Evolutionary conservation across 2,797 vertebrate species (phyloP).

Genomic region (Sebastes kiyomatsui): DNA sequence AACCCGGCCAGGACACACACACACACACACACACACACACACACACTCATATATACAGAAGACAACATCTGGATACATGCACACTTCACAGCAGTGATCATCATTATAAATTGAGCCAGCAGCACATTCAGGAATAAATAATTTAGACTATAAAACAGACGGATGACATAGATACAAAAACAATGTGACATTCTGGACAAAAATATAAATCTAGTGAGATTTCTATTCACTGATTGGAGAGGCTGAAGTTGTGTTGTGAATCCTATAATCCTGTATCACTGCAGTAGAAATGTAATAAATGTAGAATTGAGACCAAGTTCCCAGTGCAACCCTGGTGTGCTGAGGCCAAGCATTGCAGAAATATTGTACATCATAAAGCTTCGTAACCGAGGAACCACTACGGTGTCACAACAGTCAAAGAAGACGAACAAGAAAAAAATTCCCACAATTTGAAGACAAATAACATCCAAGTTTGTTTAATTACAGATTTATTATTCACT

Average conservation of each 20-base stretch:
- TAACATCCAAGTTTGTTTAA: fast-evolving
- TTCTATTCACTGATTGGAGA: background rate
- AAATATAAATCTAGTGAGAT: background rate
- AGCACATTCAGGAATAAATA: background rate
- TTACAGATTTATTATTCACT: background rate
- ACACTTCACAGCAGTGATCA: conserved; percentile 20
- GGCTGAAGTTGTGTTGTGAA: background rate
- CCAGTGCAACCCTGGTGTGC: background rate
- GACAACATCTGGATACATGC: conserved; percentile 11
- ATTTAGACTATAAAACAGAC: background rate
- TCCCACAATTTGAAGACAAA: background rate
- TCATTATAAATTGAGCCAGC: conserved; percentile 18
- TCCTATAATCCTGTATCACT: background rate
- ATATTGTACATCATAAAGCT: background rate
- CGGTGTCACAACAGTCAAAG: background rate
- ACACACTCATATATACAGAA: background rate
- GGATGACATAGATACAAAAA: conserved; percentile 4
- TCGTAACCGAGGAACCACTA: background rate
- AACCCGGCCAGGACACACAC: background rate
- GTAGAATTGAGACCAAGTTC: background rate
- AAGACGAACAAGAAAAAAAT: background rate
- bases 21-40: background rate
- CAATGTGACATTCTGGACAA: background rate
- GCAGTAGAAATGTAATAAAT: background rate
- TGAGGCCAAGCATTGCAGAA: conserved; percentile 4